These are phyloP conservation scores for Abramis brama DNA, from an alignment of 2,113 vertebrate species.

Conservation along the genomic window DNA sequence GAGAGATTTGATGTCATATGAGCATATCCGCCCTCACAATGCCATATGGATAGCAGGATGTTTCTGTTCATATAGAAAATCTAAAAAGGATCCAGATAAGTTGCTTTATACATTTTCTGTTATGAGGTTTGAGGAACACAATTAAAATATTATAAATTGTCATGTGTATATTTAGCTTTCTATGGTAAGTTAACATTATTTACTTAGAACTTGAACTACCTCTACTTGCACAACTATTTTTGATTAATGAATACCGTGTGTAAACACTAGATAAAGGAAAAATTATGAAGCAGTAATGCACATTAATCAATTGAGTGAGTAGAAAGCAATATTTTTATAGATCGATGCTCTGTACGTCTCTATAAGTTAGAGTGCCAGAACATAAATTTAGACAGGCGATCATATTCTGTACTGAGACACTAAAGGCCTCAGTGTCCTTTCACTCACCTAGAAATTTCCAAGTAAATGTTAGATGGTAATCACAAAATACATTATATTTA, in stretches of 20 bases:
- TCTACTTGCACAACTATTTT: slow-evolving; percentile 48
- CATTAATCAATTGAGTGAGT: slow-evolving; percentile 40
- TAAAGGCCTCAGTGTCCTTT: background rate
- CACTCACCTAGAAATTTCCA: background rate
- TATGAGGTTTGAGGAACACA: no score
- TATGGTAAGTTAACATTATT: no score
- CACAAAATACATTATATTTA: background rate
- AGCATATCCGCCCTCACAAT: no score
- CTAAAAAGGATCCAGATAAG: no score
- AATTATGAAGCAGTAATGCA: slow-evolving; percentile 55
- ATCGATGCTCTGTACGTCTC: slow-evolving; percentile 44
- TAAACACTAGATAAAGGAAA: slow-evolving; percentile 41
- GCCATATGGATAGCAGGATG: no score
- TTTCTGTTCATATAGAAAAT: no score
- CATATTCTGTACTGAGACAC: background rate
- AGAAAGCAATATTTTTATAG: slow-evolving; percentile 44
- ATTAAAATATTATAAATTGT: no score
- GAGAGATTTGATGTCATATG: no score
- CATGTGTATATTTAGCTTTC: no score
- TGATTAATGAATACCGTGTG: slow-evolving; percentile 44
- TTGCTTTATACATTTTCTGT: no score
- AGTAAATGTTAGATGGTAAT: slow-evolving; percentile 2
- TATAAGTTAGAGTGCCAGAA: slow-evolving; percentile 39
- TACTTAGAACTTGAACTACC: background rate
- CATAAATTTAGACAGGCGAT: slow-evolving; percentile 27